Evolutionary conservation across 1,140 invertebrate genomes (phyloP).

Genomic region (Hesperophylax magnus): DNA sequence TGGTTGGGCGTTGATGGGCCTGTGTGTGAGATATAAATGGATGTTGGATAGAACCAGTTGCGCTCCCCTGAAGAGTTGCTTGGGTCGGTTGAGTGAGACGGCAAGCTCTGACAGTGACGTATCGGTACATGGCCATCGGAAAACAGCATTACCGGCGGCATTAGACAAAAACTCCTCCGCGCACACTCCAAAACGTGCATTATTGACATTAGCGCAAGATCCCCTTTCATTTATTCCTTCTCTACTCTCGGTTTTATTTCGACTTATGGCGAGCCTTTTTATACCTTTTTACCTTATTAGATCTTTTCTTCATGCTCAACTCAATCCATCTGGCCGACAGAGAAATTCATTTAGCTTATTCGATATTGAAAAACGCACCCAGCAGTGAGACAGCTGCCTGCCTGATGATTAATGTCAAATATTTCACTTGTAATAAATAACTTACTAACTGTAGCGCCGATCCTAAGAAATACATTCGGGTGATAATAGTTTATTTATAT

Average conservation of each 20-base stretch:
- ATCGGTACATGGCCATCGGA: constrained; percentile 58
- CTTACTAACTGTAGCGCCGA: no score
- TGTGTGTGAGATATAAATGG: no score
- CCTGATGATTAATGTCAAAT: no score
- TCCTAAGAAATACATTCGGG: no score
- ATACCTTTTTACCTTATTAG: neutral
- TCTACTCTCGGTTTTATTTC: neutral
- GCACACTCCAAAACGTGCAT: constrained; percentile 41
- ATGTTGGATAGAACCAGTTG: constrained; percentile 18
- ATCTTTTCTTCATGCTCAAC: no score
- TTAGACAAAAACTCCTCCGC: constrained; percentile 57
- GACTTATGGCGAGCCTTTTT: neutral
- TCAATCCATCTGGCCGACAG: no score
- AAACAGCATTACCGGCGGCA: constrained; percentile 58
- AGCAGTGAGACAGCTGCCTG: no score
- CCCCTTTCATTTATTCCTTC: neutral
- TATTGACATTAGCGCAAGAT: constrained; percentile 41
- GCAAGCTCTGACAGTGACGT: constrained; percentile 56
- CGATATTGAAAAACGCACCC: neutral
- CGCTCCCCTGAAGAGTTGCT: constrained; percentile 30
- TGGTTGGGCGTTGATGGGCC: no score
- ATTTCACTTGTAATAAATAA: no score
- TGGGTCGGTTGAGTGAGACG: constrained; percentile 48
- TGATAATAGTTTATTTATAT: no score
- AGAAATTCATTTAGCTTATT: neutral